Base-by-base conservation (phyloP, 2,888 invertebrate species). In the Lepidonotus clava region DNA sequence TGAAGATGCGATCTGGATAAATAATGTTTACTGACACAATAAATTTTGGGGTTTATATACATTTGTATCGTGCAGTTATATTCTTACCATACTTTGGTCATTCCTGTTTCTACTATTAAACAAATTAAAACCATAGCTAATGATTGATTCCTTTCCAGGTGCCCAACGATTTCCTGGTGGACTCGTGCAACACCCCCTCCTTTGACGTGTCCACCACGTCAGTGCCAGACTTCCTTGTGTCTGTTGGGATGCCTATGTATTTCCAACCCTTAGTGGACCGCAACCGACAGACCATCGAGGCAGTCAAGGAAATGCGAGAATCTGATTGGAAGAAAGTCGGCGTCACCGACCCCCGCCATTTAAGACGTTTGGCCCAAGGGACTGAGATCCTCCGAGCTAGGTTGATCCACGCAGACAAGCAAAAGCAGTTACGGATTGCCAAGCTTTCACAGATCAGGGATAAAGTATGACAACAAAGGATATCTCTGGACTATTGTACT, bases 231-330 rank as follows among this genome's bases (percentile, higher is more conserved):
- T 94, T 94, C 91, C 92, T 94, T 51, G 91, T 91, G 36, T 93
- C 93, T 41, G 91, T 94, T 51, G 94, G 94, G 41, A 90, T 94
- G 84, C 94, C 94, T 11, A 94, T 94, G 93, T 94, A 94, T 89
- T 90, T 89, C 21, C 84, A 88, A 1, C n/a, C 38, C 18, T 77
- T 88, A n/a, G n/a, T 87, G n/a, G 84, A 88, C 18, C 87, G 89
- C 32, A 89, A 92, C 77, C 77, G 88, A 41, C 51, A 86, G 38
- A 90, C 92, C 8, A 89, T 93, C 38, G 92, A 93, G 56, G 89
- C 91, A 40, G 86, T 94, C 36, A 89, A 91, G 38, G 88, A 89
- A 28, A 88, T 92, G 83, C 88, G 90, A 2, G 91, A 92, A 24
- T 89, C 90, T 36, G 91, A 93, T 51, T 88, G 93, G 61, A 90